phyloP scores from a whole-genome alignment of 53 echinoderm and acorn worm species.

The Crossaster papposus region DNA sequence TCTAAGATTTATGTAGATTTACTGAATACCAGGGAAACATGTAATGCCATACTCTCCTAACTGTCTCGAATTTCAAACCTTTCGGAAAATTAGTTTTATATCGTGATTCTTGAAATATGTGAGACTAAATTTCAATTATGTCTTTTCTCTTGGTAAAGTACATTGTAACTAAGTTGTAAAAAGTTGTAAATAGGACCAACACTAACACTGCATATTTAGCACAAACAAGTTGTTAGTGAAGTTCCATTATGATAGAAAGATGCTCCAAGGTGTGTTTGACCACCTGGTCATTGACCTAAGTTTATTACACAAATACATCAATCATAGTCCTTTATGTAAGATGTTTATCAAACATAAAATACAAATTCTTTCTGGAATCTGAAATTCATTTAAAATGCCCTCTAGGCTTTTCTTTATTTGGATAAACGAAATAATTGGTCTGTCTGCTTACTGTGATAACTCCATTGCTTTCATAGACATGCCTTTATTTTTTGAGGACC shows the following conservation, averaged over 20 bases:
- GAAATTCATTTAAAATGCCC: conserved; percentile 4
- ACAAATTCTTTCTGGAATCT: not conserved
- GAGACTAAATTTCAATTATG: not conserved
- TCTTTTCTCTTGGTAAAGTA: no score
- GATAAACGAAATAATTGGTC: conserved; percentile 40
- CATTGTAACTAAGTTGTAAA: no score
- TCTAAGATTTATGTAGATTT: no score
- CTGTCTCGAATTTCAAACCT: no score
- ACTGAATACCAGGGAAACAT: no score
- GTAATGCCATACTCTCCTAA: no score
- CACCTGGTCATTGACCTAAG: not conserved
- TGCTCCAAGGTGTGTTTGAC: not conserved
- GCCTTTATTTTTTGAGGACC: not conserved
- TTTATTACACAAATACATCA: not conserved
- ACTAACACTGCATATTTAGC: no score
- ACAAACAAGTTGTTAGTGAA: no score
- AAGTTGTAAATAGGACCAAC: no score
- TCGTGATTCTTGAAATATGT: not conserved
- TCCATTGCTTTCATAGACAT: not conserved
- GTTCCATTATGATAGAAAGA: no score
- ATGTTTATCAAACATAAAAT: not conserved
- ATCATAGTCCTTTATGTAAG: not conserved
- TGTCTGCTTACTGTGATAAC: not conserved
- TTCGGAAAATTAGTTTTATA: no score
- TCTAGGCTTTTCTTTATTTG: conserved; percentile 17